Conservation (phyloP, 2,888 invertebrate genomes). For the Morpho achilles region DNA sequence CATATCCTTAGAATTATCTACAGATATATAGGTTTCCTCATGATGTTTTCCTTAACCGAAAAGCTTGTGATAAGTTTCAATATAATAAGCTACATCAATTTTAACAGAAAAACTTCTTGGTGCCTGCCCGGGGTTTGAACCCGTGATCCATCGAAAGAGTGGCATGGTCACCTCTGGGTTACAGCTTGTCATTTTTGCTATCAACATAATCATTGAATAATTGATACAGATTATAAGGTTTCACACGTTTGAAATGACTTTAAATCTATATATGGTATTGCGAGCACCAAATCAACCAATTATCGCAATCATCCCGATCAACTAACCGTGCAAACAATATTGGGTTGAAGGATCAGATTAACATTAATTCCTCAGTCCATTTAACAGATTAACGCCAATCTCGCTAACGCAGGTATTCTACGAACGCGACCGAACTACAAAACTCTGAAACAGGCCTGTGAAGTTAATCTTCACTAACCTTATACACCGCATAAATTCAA, state of each 20-base stretch:
- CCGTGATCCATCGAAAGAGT: too few species aligned
- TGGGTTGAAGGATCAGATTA: conserved; percentile 51
- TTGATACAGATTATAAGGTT: too few species aligned
- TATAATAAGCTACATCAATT: too few species aligned
- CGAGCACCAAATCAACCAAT: conserved; percentile 13
- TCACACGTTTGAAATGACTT: background rate
- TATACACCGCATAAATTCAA: conserved; percentile 67
- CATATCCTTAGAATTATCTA: too few species aligned
- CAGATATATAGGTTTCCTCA: too few species aligned
- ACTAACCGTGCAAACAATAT: conserved; percentile 34
- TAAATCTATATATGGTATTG: background rate
- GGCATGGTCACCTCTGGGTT: too few species aligned
- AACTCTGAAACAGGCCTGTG: conserved; percentile 45
- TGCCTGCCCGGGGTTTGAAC: too few species aligned
- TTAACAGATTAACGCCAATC: conserved; percentile 65
- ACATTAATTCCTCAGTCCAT: conserved; percentile 59
- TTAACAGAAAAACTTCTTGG: too few species aligned
- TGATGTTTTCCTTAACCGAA: too few species aligned
- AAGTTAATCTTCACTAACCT: conserved; percentile 66
- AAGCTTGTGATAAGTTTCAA: too few species aligned
- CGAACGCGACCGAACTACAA: conserved; percentile 53
- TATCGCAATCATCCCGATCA: conserved; percentile 29
- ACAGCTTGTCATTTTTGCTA: too few species aligned
- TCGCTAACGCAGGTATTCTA: conserved; percentile 43
- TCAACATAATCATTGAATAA: too few species aligned